These are phyloP conservation scores for Drosophila meridionalis DNA, from an alignment of 2,888 invertebrate species.

Conservation along the genomic window DNA sequence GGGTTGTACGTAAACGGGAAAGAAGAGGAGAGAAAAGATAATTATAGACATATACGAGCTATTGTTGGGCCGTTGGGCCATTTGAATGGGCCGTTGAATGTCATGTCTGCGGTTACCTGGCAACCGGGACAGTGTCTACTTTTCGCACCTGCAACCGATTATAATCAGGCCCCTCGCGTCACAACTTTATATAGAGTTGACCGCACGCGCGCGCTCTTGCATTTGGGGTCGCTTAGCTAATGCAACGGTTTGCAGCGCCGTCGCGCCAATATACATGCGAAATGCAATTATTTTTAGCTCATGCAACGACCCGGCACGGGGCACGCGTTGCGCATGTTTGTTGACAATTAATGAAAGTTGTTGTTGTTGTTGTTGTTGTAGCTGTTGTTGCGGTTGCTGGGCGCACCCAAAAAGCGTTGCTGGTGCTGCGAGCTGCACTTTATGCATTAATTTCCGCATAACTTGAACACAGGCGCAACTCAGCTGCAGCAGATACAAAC, in stretches of 20 bases:
- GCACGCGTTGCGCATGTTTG: constrained; percentile 71
- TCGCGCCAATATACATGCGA: constrained; percentile 53
- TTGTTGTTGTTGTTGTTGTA: constrained; percentile 23
- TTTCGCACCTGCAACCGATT: constrained; percentile 69
- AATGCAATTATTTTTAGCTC: constrained; percentile 73
- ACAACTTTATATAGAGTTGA: constrained; percentile 45
- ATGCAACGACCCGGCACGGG: constrained; percentile 59
- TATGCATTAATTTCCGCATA: constrained; percentile 73
- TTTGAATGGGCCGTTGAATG: constrained; percentile 17
- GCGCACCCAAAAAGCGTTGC: constrained; percentile 51
- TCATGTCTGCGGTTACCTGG: constrained; percentile 50
- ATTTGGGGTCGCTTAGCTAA: constrained; percentile 53
- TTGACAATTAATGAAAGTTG: constrained; percentile 72
- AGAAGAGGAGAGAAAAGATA: background rate
- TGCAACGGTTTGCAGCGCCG: constrained; percentile 25
- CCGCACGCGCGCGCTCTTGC: constrained; percentile 41
- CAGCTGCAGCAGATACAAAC: constrained; percentile 10
- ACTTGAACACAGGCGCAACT: constrained; percentile 33
- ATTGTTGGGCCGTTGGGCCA: constrained; percentile 10
- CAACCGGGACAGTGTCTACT: constrained; percentile 39
- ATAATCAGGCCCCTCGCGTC: constrained; percentile 15
- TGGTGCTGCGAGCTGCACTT: constrained; percentile 47
- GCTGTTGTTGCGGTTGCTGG: constrained; percentile 39
- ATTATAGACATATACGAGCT: constrained; percentile 17
- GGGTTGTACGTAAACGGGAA: background rate